phyloP scores from a whole-genome alignment of 1,140 invertebrate genomes.

The Coptotermes formosanus region DNA sequence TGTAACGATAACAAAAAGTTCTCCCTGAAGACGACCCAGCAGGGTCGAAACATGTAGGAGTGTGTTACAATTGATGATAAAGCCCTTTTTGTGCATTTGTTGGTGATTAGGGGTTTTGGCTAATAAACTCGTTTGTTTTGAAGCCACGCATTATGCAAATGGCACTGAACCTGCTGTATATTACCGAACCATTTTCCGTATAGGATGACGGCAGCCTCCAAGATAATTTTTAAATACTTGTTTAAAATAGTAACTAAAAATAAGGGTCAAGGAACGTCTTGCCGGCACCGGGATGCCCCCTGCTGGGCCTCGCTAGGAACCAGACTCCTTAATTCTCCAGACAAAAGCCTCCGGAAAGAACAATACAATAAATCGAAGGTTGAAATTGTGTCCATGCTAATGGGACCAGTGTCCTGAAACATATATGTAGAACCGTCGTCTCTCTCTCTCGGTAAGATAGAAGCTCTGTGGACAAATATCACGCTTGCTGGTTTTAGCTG shows the following conservation, averaged over 20 bases:
- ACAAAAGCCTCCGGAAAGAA: neutral
- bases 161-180: neutral
- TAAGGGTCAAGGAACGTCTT: neutral
- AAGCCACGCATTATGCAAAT: too few relatives aligned
- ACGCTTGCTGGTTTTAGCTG: neutral
- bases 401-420: neutral
- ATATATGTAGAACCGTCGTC: too few relatives aligned
- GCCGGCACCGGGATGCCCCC: neutral
- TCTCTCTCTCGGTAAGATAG: too few relatives aligned
- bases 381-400: neutral
- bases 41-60: too few relatives aligned
- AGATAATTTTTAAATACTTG: too few relatives aligned
- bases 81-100: too few relatives aligned
- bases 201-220: neutral
- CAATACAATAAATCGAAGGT: neutral
- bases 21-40: too few relatives aligned
- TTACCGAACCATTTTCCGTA: neutral
- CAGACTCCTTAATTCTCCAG: conserved; percentile 5
- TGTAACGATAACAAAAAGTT: too few relatives aligned
- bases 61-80: too few relatives aligned
- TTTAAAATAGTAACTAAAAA: neutral
- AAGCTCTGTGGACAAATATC: neutral
- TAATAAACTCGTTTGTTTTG: too few relatives aligned
- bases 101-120: too few relatives aligned
- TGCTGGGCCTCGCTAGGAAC: neutral